phyloP scores from a whole-genome alignment of 2,113 vertebrate genomes.

The Pristiophorus japonicus region DNA sequence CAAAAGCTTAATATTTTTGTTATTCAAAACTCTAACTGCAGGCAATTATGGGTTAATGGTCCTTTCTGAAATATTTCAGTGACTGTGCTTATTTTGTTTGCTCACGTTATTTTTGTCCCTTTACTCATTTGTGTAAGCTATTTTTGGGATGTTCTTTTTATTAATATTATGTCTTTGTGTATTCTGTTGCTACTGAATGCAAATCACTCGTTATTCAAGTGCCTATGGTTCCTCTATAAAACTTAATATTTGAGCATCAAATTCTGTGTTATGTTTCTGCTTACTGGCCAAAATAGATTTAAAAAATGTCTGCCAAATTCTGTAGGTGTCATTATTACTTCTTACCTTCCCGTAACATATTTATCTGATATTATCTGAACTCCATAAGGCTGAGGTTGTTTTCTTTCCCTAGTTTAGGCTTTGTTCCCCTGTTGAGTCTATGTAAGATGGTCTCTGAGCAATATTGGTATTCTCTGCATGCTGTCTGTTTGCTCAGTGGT shows the following conservation, averaged over 20 bases:
- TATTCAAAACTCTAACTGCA: neutral
- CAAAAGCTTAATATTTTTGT: neutral
- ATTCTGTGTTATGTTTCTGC: neutral
- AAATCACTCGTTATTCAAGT: neutral
- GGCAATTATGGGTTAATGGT: neutral
- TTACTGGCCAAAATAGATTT: neutral
- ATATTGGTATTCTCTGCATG: neutral
- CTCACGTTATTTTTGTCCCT: neutral
- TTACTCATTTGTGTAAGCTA: neutral
- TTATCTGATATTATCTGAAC: neutral
- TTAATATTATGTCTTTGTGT: neutral
- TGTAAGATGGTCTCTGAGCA: neutral
- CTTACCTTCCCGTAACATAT: neutral
- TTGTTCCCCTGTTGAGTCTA: slow-evolving; percentile 32
- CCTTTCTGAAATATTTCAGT: neutral
- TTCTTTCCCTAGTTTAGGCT: neutral
- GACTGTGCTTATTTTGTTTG: neutral
- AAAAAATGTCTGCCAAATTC: neutral
- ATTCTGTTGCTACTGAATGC: neutral
- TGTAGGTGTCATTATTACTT: neutral
- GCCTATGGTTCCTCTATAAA: neutral
- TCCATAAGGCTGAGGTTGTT: neutral
- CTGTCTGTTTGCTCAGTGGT: slow-evolving; percentile 18
- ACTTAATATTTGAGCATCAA: neutral
- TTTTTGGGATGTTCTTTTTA: neutral